Evolutionary conservation across 2,797 vertebrate genomes (phyloP).

Genomic region (Cygnus olor): DNA sequence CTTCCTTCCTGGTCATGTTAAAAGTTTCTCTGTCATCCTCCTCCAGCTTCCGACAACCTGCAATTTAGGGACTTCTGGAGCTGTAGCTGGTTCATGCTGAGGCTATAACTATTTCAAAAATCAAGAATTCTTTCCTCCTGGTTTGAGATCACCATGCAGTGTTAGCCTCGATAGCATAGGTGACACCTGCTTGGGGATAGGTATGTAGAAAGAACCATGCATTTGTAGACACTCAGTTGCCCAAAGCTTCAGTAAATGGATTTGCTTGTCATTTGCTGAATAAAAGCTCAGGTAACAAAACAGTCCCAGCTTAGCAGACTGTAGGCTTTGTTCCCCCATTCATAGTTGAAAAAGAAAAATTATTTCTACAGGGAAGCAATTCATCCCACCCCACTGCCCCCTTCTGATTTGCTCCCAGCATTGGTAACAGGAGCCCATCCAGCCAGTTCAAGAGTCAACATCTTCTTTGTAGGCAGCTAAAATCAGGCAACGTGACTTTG

Average conservation of each 20-base stretch:
- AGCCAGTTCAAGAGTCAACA: background rate
- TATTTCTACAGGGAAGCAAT: background rate
- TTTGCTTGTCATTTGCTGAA: background rate
- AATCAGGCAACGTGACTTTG: background rate
- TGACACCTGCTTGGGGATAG: background rate
- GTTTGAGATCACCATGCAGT: background rate
- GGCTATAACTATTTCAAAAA: background rate
- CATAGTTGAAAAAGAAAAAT: background rate
- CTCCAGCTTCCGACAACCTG: background rate
- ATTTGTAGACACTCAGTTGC: background rate
- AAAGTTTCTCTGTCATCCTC: background rate
- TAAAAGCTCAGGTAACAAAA: background rate
- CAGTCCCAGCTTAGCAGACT: background rate
- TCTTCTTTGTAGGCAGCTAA: background rate
- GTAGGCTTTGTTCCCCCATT: background rate
- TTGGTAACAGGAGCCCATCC: background rate
- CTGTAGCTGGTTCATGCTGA: background rate
- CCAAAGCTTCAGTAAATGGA: background rate
- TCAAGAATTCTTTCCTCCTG: background rate
- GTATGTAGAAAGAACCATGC: background rate
- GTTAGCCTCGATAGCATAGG: background rate
- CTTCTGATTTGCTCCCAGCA: background rate
- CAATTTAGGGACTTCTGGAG: background rate
- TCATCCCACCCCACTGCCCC: background rate
- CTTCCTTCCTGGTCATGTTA: background rate